phyloP scores from a whole-genome alignment of 2,113 vertebrate genomes.

The Bambusicola thoracicus region DNA sequence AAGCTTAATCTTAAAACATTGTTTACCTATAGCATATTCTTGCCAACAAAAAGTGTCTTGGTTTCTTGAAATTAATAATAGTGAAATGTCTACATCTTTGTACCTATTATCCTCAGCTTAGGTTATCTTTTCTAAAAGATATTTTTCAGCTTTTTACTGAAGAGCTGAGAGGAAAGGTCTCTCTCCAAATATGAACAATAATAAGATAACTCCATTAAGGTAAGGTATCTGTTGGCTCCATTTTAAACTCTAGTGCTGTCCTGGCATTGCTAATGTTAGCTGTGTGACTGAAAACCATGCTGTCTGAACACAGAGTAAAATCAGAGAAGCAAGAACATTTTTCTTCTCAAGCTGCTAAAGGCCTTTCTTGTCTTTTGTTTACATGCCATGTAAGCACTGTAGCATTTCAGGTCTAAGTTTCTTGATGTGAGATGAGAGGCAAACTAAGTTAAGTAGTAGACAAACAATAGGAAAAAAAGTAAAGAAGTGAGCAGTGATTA shows the following conservation, averaged over 20 bases:
- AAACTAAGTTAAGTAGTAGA: background rate
- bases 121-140: background rate
- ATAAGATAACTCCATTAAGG: background rate
- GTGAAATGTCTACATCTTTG: background rate
- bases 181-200: background rate
- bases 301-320: background rate
- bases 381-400: background rate
- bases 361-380: background rate
- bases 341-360: background rate
- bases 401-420: background rate
- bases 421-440: background rate
- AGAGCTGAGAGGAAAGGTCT: background rate
- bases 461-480: background rate
- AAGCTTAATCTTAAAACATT: conserved; percentile 14
- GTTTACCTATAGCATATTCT: background rate
- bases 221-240: background rate
- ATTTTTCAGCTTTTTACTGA: background rate
- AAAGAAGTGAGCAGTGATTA: background rate
- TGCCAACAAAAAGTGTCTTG: background rate
- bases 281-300: background rate
- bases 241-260: background rate
- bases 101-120: background rate
- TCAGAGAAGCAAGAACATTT: background rate
- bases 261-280: background rate
- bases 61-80: background rate